Conservation (phyloP, 2,888 invertebrate species). For the Hyposoter didymator region DNA sequence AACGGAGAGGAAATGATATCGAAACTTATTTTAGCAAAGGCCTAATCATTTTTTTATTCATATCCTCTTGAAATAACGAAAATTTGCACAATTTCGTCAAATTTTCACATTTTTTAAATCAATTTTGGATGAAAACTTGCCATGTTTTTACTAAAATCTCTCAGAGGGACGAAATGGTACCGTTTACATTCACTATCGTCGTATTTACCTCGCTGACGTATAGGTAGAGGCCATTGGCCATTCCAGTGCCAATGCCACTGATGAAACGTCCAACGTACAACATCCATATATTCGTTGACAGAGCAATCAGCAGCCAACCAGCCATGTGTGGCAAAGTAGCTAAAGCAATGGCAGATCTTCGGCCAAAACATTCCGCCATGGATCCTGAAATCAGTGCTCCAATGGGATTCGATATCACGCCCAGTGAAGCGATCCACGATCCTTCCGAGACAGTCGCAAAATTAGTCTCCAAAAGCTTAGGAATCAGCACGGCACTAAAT, state of each 20-base stretch:
- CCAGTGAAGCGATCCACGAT: constrained; percentile 91
- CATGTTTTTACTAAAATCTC: no score
- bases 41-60: no score
- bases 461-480: constrained; percentile 87
- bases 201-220: constrained; percentile 80
- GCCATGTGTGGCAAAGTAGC: constrained; percentile 89
- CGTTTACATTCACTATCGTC: no score
- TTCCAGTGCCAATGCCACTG: constrained; percentile 89
- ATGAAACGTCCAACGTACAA: constrained; percentile 89
- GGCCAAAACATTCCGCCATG: constrained; percentile 88
- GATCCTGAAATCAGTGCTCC: constrained; percentile 89
- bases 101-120: no score
- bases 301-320: constrained; percentile 89
- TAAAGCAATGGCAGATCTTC: constrained; percentile 88
- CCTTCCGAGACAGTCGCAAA: constrained; percentile 87
- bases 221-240: constrained; percentile 81
- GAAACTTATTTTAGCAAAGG: no score
- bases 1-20: no score
- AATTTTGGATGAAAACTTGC: no score
- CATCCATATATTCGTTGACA: constrained; percentile 87
- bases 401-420: constrained; percentile 90
- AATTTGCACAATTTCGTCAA: no score
- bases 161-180: no score
- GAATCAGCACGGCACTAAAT: constrained; percentile 90
- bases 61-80: no score